phyloP scores from a whole-genome alignment of 2,888 invertebrate species.

The Plagiodera versicolora region DNA sequence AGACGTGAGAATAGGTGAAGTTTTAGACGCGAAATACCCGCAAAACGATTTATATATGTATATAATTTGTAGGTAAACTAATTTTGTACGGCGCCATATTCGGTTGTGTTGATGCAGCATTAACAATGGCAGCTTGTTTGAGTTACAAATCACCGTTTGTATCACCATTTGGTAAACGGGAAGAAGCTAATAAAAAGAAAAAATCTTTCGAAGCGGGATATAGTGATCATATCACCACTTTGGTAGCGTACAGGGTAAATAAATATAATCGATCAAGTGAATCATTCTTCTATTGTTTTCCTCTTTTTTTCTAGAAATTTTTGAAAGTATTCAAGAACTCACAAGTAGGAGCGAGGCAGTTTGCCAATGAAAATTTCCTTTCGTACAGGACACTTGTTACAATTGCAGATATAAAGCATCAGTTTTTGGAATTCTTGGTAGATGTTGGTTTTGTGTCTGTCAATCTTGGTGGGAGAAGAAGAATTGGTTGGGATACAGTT shows the following conservation, averaged over 20 bases:
- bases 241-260: constrained; percentile 80
- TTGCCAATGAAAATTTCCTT: constrained; percentile 82
- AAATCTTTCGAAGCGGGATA: constrained; percentile 75
- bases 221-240: constrained; percentile 87
- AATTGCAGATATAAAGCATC: constrained; percentile 84
- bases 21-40: not conserved
- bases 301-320: constrained; percentile 68
- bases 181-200: constrained; percentile 71
- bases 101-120: constrained; percentile 87
- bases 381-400: constrained; percentile 81
- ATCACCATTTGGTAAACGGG: constrained; percentile 71
- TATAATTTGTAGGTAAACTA: constrained; percentile 60
- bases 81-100: constrained; percentile 91
- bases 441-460: constrained; percentile 79
- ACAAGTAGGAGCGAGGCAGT: constrained; percentile 72
- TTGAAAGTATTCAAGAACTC: constrained; percentile 69
- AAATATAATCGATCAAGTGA: not conserved
- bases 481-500: constrained; percentile 66
- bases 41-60: not conserved
- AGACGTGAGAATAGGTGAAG: constrained; percentile 79
- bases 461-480: constrained; percentile 61
- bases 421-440: constrained; percentile 72
- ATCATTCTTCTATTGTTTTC: not conserved
- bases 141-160: constrained; percentile 81
- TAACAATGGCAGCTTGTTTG: constrained; percentile 86